phyloP scores from a whole-genome alignment of 2,888 invertebrate genomes.

The Candidula unifasciata region DNA sequence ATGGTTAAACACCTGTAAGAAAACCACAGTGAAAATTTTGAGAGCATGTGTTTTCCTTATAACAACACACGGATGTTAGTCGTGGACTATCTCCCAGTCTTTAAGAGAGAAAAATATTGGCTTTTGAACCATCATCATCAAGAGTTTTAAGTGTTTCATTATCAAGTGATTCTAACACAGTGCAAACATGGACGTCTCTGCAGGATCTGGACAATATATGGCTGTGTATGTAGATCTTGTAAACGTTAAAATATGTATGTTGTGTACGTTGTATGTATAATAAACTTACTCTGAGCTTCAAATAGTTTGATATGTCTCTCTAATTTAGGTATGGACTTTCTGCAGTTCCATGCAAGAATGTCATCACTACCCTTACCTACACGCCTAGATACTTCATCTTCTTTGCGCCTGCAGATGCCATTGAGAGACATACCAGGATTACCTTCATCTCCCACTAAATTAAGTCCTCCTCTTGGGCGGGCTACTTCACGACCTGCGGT shows the following conservation, averaged over 20 bases:
- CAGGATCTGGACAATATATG: background rate
- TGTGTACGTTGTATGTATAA: no score
- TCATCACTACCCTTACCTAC: conserved; percentile 27
- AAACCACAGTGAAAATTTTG: no score
- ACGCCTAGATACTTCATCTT: background rate
- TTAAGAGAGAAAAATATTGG: no score
- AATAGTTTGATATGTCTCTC: background rate
- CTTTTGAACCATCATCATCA: no score
- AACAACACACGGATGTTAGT: no score
- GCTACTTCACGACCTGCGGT: conserved; percentile 59
- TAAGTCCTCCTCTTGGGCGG: conserved; percentile 47
- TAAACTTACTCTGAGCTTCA: background rate
- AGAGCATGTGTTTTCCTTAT: no score
- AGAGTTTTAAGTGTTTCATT: no score
- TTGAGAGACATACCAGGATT: background rate
- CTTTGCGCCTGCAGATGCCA: conserved; percentile 19
- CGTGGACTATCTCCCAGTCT: no score
- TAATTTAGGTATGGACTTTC: conserved; percentile 39
- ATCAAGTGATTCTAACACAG: background rate
- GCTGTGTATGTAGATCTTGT: conserved; percentile 12
- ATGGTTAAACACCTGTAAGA: no score
- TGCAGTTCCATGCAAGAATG: conserved; percentile 40
- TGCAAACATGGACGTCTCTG: background rate
- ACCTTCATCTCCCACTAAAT: conserved; percentile 4
- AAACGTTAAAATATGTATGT: background rate